phyloP scores from a whole-genome alignment of 2,797 vertebrate species.

The Antrozous pallidus region DNA sequence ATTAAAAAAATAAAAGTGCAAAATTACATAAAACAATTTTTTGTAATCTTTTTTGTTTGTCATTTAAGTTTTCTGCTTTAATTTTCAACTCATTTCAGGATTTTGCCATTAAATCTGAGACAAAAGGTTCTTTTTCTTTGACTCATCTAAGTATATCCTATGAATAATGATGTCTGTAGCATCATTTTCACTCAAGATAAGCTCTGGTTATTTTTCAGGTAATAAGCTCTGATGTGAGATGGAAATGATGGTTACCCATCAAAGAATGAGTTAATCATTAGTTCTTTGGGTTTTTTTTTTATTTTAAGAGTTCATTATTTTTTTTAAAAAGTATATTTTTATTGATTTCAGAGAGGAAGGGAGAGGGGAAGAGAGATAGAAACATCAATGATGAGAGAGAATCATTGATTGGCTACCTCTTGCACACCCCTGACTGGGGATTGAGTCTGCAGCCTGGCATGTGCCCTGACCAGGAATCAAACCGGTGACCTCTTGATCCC shows the following conservation, averaged over 20 bases:
- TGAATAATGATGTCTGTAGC: background rate
- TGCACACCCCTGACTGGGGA: too few species aligned
- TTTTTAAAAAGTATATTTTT: too few species aligned
- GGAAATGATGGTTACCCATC: background rate
- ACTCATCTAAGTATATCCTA: slow-evolving; percentile 26
- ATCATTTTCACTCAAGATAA: background rate
- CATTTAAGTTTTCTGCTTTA: background rate
- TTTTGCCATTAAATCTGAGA: slow-evolving; percentile 42
- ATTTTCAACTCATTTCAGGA: slow-evolving; percentile 53
- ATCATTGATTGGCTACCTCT: too few species aligned
- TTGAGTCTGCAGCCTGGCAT: too few species aligned
- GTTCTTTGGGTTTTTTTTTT: background rate
- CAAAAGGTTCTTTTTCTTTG: slow-evolving; percentile 60
- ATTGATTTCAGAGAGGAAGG: too few species aligned
- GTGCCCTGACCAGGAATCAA: too few species aligned
- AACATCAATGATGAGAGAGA: too few species aligned
- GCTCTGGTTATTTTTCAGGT: background rate
- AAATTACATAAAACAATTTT: background rate
- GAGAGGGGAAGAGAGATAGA: too few species aligned
- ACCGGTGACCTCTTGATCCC: too few species aligned
- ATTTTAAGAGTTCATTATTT: too few species aligned
- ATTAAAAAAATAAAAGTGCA: background rate
- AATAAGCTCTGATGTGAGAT: background rate
- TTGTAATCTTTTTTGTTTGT: background rate
- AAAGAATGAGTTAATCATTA: background rate